These are phyloP conservation scores for Plodia interpunctella DNA, from an alignment of 1,140 invertebrate species.

Conservation along the genomic window DNA sequence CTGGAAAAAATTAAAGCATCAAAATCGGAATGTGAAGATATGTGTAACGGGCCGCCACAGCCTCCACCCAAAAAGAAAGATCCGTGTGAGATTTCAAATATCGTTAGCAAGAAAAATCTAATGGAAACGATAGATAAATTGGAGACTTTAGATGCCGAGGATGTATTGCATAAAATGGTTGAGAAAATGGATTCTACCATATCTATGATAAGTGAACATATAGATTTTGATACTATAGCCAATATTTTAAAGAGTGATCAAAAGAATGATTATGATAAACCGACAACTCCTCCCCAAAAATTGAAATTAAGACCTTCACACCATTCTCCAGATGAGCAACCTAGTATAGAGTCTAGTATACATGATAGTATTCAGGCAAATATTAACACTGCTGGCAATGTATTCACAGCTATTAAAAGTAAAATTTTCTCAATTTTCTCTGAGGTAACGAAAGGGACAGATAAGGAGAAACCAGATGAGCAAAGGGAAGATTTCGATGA, in stretches of 20 bases:
- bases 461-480: constrained; percentile 16
- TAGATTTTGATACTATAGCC: constrained; percentile 14
- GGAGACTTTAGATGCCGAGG: not conserved
- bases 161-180: constrained; percentile 10
- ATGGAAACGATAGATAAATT: not conserved
- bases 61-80: not conserved
- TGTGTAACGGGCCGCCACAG: not conserved
- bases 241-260: constrained; percentile 15
- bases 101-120: not conserved
- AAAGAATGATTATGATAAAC: constrained; percentile 20
- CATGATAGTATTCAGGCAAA: not conserved
- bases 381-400: constrained; percentile 13
- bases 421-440: constrained; percentile 44
- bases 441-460: constrained; percentile 2
- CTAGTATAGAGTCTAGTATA: not conserved
- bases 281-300: constrained; percentile 16
- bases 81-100: not conserved
- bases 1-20: constrained; percentile 16
- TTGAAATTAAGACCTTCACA: constrained; percentile 10
- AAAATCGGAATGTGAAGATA: constrained; percentile 9
- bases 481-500: not conserved
- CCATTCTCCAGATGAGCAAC: constrained; percentile 16
- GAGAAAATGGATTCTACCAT: constrained; percentile 22
- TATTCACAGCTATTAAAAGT: constrained; percentile 38
- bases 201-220: constrained; percentile 20